phyloP scores from a whole-genome alignment of 2,113 vertebrate species.

The Indicator maculatus region DNA sequence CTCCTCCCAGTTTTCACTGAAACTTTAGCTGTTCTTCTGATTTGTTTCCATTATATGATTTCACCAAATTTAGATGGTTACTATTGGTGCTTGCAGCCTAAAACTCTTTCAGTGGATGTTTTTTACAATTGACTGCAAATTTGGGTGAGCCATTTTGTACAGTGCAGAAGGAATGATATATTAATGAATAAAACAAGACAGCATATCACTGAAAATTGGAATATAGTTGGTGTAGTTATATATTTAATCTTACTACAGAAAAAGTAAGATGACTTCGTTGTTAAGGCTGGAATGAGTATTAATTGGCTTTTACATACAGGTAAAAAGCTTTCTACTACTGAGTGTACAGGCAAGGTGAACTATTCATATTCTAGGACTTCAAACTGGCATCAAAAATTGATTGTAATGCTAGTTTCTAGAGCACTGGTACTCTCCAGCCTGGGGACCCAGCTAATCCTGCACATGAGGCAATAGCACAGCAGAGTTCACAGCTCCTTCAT shows the following conservation, averaged over 20 bases:
- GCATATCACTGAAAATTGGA: not conserved
- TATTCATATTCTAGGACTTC: not conserved
- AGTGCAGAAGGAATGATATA: not conserved
- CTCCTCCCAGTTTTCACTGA: not conserved
- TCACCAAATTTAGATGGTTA: not conserved
- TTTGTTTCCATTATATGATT: not conserved
- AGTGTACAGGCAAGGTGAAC: not conserved
- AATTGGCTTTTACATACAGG: not conserved
- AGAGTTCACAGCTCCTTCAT: not conserved
- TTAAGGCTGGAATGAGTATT: not conserved
- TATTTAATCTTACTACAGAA: not conserved
- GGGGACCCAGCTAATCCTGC: not conserved
- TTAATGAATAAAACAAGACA: not conserved
- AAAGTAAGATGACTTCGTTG: not conserved
- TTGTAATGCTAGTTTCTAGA: not conserved
- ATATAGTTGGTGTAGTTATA: not conserved
- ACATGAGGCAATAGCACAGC: not conserved
- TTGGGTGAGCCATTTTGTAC: not conserved
- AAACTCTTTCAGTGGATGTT: not conserved
- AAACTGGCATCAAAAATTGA: not conserved
- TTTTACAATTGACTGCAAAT: not conserved
- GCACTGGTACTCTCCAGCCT: not conserved
- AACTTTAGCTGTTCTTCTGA: not conserved
- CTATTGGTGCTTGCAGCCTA: not conserved
- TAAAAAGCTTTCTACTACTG: not conserved